Base-by-base conservation (phyloP, 2,888 invertebrate species). In the Drosophila lutescens region DNA sequence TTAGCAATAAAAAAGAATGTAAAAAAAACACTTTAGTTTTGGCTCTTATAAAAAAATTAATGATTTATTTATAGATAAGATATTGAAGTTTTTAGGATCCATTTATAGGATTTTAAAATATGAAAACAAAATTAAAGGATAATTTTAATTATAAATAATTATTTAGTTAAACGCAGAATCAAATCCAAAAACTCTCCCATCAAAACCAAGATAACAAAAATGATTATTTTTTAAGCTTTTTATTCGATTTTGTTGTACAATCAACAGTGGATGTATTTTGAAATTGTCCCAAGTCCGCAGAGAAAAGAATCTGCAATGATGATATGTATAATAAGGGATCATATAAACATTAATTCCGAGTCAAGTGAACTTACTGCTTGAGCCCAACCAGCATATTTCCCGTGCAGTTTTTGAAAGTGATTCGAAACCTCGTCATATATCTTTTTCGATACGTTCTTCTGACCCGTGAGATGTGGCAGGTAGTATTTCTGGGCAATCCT, bases 361-460 rank as follows among this genome's bases (percentile, higher is more conserved):
- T 20, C 12, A 9, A 10, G 4, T 10, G 2, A 15, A 58, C 95
- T 94, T 93, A 98, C 97, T 54, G 98, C 96, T 91, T 98, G 98
- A 12, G 98, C 97, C 98, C 98, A 98, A 12, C 98, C 98, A 15
- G 98, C 98, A 90, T 95, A 94, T 36, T 95, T 94, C 3, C 98
- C 98, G 93, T 97, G 98, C 5, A 97, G 90, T 51, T 93, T 90
- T 77, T 97, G 93, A 90, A 98, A 97, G 91, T 95, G 94, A 71
- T 95, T 94, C 2, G 96, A 96, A 74, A 99, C 97, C 92, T 98
- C 96, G n/a, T 94, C 93, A 91, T 98, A 98, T 80, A 97, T 94
- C 91, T 95, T 96, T 20, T 96, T 95, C 0, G 97, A 97, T 1
- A 98, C 94, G 44, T 94, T 95, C 91, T 98, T 98, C 72, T 95